phyloP scores from a whole-genome alignment of 2,113 vertebrate species.

The Megaceryle maxima region DNA sequence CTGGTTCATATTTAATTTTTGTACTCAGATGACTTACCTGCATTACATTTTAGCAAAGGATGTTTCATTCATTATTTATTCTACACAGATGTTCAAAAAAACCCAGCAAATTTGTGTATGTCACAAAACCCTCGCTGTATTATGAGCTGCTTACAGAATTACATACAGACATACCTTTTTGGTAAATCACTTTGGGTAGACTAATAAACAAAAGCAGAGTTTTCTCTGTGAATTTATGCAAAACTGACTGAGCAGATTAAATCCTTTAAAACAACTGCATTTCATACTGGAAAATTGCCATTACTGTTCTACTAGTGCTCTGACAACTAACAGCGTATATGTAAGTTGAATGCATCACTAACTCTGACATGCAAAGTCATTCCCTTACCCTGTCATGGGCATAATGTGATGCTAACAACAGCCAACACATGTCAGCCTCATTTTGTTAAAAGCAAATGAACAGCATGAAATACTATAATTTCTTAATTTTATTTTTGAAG shows the following conservation, averaged over 20 bases:
- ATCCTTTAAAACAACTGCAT: background rate
- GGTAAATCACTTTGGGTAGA: background rate
- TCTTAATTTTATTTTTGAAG: background rate
- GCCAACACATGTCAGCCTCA: background rate
- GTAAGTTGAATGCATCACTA: background rate
- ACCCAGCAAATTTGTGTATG: background rate
- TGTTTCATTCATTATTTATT: constrained; percentile 51
- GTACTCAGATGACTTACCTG: constrained; percentile 21
- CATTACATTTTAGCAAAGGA: background rate
- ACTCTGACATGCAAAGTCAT: background rate
- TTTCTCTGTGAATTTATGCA: background rate
- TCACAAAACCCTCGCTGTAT: background rate
- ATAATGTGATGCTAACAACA: background rate
- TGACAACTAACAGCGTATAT: background rate
- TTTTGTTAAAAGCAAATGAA: background rate
- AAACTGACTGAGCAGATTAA: constrained; percentile 13
- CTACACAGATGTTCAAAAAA: background rate
- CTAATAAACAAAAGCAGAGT: background rate
- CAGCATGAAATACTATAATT: background rate
- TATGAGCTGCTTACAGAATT: background rate
- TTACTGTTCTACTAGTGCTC: background rate
- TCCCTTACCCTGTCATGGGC: background rate
- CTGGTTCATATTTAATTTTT: constrained; percentile 62
- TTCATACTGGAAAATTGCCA: constrained; percentile 1
- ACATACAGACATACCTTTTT: background rate